phyloP scores from a whole-genome alignment of 2,797 vertebrate genomes.

The Aplochiton taeniatus region DNA sequence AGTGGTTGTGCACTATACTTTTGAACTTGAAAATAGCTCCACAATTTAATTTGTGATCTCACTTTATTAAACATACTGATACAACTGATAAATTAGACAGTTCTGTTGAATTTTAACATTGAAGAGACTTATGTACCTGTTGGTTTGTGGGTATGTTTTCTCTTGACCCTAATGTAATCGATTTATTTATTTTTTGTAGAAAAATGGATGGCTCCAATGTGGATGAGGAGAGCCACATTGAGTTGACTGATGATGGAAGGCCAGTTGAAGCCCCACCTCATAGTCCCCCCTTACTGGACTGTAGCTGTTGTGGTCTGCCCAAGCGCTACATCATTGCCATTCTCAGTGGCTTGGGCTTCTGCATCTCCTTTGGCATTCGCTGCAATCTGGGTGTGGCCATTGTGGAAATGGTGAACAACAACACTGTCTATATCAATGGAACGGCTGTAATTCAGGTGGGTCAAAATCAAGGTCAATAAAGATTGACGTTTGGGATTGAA shows the following conservation, averaged over 20 bases:
- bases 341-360: constrained; percentile 95
- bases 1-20: no score
- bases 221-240: constrained; percentile 83
- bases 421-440: constrained; percentile 89
- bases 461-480: constrained; percentile 1
- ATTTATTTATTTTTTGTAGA: constrained; percentile 61
- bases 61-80: no score
- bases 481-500: no score
- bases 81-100: no score
- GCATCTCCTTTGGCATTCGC: constrained; percentile 97
- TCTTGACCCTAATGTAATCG: not conserved
- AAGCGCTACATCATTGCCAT: constrained; percentile 97
- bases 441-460: constrained; percentile 89
- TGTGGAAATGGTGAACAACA: constrained; percentile 99
- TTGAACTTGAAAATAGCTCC: no score
- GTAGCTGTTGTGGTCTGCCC: constrained; percentile 87
- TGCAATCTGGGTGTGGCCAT: constrained; percentile 98
- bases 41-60: no score
- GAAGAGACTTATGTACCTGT: no score
- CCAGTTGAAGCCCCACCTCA: constrained; percentile 68
- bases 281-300: constrained; percentile 72
- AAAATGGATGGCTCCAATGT: constrained; percentile 86
- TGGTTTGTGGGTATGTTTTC: not conserved
- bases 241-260: constrained; percentile 87
- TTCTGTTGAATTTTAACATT: no score